Percentiles rank a stretch among this genome's conserved stretches.
phyloP scores from a whole-genome alignment of 2,888 invertebrate genomes.

The Tanypteryx hageni region DNA sequence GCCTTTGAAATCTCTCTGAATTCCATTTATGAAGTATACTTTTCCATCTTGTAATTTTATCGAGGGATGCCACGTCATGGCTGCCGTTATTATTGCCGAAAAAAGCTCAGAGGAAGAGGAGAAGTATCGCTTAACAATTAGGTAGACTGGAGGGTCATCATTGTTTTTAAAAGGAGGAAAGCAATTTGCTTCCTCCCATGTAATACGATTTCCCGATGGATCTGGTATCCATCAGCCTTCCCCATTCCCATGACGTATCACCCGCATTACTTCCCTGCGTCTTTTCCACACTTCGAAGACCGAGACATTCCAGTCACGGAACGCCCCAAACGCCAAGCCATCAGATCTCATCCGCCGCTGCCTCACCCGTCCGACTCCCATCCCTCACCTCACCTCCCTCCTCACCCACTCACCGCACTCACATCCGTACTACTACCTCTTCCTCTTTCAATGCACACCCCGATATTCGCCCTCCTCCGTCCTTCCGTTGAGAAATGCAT shows the following conservation, averaged over 20 bases:
- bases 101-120: no score
- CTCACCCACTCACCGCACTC: background rate
- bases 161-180: background rate
- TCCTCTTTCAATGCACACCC: background rate
- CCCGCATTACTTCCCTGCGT: slow-evolving; percentile 37
- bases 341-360: slow-evolving; percentile 44
- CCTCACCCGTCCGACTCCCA: background rate
- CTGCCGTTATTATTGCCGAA: no score
- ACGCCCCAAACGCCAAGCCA: slow-evolving; percentile 38
- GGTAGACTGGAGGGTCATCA: background rate
- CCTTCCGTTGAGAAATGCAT: slow-evolving; percentile 18
- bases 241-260: slow-evolving; percentile 28
- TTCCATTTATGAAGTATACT: no score
- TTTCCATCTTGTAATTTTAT: no score
- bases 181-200: slow-evolving; percentile 44
- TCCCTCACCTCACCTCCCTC: background rate
- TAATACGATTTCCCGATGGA: slow-evolving; percentile 61
- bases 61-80: no score
- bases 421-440: background rate
- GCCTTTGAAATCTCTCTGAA: no score
- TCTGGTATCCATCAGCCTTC: slow-evolving; percentile 46
- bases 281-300: slow-evolving; percentile 59
- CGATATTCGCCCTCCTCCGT: background rate
- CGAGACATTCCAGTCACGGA: slow-evolving; percentile 50
- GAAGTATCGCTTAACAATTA: background rate